These are phyloP conservation scores for Sprattus sprattus DNA, from an alignment of 2,113 vertebrate species.

Conservation along the genomic window DNA sequence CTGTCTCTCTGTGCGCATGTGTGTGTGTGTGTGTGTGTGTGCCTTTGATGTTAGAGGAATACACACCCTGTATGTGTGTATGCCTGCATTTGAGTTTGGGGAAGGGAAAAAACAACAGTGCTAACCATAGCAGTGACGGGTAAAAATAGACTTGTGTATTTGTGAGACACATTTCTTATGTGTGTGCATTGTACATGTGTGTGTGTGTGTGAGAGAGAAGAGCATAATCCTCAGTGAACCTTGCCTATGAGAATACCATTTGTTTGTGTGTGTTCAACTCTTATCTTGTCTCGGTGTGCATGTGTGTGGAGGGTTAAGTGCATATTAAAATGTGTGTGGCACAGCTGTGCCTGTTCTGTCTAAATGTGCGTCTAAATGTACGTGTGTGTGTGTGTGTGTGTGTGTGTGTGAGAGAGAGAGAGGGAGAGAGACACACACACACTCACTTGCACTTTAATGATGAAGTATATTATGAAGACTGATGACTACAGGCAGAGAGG, in stretches of 20 bases:
- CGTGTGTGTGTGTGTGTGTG: neutral
- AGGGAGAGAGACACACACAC: neutral
- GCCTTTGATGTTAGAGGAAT: conserved; percentile 2
- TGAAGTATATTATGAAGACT: conserved; percentile 37
- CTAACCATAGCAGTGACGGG: neutral
- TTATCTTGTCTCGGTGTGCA: neutral
- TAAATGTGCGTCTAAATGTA: neutral
- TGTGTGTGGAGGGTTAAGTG: neutral
- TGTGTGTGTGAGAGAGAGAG: neutral
- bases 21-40: too few species aligned
- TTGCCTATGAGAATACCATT: neutral
- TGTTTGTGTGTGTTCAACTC: neutral
- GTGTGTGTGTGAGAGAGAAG: neutral
- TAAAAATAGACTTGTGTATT: conserved; percentile 19
- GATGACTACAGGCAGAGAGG: conserved; percentile 39
- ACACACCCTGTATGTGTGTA: neutral
- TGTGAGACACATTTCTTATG: neutral
- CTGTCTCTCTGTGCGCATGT: neutral
- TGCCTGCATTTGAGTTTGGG: neutral
- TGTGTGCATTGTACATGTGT: neutral
- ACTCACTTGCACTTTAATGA: conserved; percentile 9
- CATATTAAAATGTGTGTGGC: neutral
- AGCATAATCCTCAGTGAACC: neutral
- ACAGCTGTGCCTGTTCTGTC: neutral
- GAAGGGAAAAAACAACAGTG: neutral